A percentile compares a stretch with the other conserved stretches of the same genome.
Conservation (phyloP, 2,888 invertebrate genomes). For the Copidosoma aretas region DNA sequence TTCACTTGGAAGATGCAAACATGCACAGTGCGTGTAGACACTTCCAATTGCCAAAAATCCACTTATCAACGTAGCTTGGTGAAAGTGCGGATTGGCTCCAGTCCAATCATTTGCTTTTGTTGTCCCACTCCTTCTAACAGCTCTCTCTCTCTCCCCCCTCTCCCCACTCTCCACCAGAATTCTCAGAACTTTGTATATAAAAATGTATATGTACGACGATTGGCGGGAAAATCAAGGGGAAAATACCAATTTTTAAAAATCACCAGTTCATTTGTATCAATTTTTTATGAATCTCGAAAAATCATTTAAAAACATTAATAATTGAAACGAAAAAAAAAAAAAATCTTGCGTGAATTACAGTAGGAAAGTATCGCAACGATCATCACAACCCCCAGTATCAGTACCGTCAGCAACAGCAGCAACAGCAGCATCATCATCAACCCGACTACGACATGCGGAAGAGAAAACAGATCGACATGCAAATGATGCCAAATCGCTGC, state of each 20-base stretch:
- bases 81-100: neutral
- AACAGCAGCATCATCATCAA: conserved; percentile 21
- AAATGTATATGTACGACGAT: no score
- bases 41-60: no score
- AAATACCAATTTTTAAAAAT: neutral
- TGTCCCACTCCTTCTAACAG: neutral
- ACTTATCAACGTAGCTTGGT: no score
- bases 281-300: conserved; percentile 3
- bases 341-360: neutral
- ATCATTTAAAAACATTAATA: no score
- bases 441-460: conserved; percentile 27
- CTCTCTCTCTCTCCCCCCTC: neutral
- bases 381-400: conserved; percentile 23
- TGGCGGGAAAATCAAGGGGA: neutral
- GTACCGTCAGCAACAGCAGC: conserved; percentile 17
- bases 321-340: no score
- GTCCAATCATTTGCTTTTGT: no score
- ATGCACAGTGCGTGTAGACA: no score
- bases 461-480: conserved; percentile 12
- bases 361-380: conserved; percentile 33
- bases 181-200: no score
- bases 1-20: no score
- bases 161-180: no score
- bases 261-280: conserved; percentile 17
- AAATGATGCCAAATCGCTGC: conserved; percentile 14